Conservation (phyloP, 2,888 invertebrate genomes). For the Microplitis deprimator region DNA sequence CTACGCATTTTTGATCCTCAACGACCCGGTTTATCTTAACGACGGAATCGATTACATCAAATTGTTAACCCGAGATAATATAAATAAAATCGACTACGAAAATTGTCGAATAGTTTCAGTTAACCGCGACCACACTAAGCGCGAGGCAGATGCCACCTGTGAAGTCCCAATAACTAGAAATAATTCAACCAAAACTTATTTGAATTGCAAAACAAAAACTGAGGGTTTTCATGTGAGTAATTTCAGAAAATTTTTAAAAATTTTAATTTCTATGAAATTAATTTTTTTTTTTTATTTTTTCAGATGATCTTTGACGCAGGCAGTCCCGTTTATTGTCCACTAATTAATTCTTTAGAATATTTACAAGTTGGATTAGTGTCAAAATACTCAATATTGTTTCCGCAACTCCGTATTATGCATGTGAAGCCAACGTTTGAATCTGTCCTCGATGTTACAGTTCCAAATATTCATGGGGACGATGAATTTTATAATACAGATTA, state of each 20-base stretch:
- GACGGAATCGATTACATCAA: not conserved
- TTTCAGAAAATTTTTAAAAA: not conserved
- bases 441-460: too few relatives aligned
- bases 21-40: not conserved
- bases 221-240: not conserved
- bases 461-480: too few relatives aligned
- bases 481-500: too few relatives aligned
- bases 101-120: not conserved
- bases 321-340: not conserved
- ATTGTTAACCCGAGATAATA: not conserved
- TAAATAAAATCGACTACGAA: not conserved
- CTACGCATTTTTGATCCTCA: not conserved
- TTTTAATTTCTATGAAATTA: not conserved
- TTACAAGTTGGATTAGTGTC: not conserved
- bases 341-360: not conserved
- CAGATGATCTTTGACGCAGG: not conserved
- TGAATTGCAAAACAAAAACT: not conserved
- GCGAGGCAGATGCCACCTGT: not conserved
- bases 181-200: not conserved
- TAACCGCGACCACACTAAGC: not conserved
- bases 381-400: not conserved
- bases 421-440: too few relatives aligned
- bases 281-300: not conserved
- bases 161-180: not conserved
- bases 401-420: too few relatives aligned